phyloP scores from a whole-genome alignment of 2,113 vertebrate genomes.

The Urocynchramus pylzowi region DNA sequence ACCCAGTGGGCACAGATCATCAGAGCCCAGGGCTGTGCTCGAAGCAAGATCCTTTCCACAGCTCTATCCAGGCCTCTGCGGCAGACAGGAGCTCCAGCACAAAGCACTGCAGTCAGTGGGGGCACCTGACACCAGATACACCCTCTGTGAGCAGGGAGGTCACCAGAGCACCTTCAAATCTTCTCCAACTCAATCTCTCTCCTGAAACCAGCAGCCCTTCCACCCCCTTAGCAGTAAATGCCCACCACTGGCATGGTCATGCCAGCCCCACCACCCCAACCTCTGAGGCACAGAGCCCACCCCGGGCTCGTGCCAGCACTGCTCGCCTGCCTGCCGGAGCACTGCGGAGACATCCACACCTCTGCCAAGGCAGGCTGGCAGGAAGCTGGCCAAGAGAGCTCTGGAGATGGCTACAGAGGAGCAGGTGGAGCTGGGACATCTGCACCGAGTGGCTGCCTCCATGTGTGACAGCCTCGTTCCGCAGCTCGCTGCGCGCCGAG shows the following conservation, averaged over 20 bases:
- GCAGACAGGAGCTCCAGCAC: not conserved
- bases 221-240: not conserved
- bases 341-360: fast-evolving
- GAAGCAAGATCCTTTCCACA: not conserved
- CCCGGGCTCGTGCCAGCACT: fast-evolving
- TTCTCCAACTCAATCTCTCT: not conserved
- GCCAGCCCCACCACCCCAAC: not conserved
- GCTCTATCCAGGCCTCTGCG: not conserved
- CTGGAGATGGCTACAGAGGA: not conserved
- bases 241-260: fast-evolving
- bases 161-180: not conserved
- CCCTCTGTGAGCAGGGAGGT: not conserved
- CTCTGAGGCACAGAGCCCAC: fast-evolving
- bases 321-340: not conserved
- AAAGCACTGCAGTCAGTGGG: not conserved
- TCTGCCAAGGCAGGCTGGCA: not conserved
- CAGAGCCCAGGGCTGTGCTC: fast-evolving
- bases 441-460: not conserved
- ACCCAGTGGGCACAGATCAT: not conserved
- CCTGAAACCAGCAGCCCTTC: not conserved
- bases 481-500: fast-evolving
- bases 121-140: not conserved
- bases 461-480: not conserved
- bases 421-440: constrained; percentile 25
- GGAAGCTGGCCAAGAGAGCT: not conserved